phyloP scores from a whole-genome alignment of 2,113 vertebrate genomes.

The Zosterops japonicus region DNA sequence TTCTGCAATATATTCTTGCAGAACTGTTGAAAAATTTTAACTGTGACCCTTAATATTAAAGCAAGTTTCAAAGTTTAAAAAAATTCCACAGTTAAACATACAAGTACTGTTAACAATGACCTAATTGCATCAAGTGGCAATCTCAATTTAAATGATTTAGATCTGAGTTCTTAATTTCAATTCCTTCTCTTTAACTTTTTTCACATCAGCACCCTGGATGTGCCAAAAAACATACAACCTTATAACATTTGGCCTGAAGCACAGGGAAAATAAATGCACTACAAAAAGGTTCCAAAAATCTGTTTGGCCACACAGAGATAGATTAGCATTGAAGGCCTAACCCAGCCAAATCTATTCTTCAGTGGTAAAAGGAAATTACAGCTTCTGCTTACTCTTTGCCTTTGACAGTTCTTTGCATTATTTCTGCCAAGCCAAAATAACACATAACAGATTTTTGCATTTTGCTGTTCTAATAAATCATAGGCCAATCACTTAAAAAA shows the following conservation, averaged over 20 bases:
- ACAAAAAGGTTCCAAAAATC: slow-evolving; percentile 54
- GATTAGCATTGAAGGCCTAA: slow-evolving; percentile 37
- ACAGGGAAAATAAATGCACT: slow-evolving; percentile 9
- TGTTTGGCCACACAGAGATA: slow-evolving; percentile 58
- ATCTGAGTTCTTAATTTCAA: background rate
- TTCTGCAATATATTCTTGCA: background rate
- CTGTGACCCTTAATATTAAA: background rate
- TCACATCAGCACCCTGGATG: background rate
- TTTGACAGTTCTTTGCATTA: slow-evolving; percentile 43
- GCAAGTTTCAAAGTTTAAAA: background rate
- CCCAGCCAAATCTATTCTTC: slow-evolving; percentile 52
- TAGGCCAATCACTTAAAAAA: background rate
- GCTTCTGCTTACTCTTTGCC: slow-evolving; percentile 44
- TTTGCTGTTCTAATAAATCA: background rate
- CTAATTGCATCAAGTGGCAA: background rate
- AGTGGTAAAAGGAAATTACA: slow-evolving; percentile 61
- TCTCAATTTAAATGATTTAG: background rate
- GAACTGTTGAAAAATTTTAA: background rate
- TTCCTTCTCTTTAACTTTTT: background rate
- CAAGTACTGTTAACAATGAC: background rate
- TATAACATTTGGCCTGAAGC: slow-evolving; percentile 18
- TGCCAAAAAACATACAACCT: slow-evolving; percentile 6
- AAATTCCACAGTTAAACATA: background rate
- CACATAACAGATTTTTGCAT: slow-evolving; percentile 16
- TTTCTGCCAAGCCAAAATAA: slow-evolving; percentile 57